A percentile compares a stretch with the other conserved stretches of the same genome.
These are phyloP conservation scores for Platichthys stellatus DNA, from an alignment of 2,113 vertebrate species.

Conservation along the genomic window DNA sequence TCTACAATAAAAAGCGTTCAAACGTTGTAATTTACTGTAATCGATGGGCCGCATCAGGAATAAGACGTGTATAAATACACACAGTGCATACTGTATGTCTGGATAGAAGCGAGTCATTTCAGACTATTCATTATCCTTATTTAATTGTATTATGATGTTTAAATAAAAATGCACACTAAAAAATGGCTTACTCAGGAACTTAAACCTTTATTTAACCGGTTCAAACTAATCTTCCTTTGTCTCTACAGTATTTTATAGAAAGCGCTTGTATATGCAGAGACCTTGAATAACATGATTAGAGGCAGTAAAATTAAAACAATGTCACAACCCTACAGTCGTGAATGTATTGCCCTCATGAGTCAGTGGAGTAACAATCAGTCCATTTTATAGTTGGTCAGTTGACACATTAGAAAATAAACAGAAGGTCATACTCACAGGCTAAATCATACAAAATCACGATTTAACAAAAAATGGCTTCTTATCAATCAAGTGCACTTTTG, in stretches of 20 bases:
- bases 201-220: not conserved
- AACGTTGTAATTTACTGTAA: no score
- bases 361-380: not conserved
- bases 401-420: not conserved
- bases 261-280: not conserved
- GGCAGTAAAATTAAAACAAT: not conserved
- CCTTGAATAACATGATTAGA: not conserved
- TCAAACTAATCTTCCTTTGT: not conserved
- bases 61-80: no score
- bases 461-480: not conserved
- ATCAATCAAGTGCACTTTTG: not conserved
- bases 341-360: not conserved
- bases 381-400: not conserved
- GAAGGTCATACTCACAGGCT: not conserved
- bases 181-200: not conserved
- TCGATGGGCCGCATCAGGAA: not conserved
- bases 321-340: not conserved
- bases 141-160: slow-evolving; percentile 1
- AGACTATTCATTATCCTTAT: slow-evolving; percentile 2
- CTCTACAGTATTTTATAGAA: not conserved
- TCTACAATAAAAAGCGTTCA: not conserved
- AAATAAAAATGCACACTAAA: no score
- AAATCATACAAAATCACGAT: not conserved
- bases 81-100: no score
- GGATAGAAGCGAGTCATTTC: not conserved